These are phyloP conservation scores for Hippoglossus hippoglossus DNA, from an alignment of 2,797 vertebrate species.

Conservation along the genomic window DNA sequence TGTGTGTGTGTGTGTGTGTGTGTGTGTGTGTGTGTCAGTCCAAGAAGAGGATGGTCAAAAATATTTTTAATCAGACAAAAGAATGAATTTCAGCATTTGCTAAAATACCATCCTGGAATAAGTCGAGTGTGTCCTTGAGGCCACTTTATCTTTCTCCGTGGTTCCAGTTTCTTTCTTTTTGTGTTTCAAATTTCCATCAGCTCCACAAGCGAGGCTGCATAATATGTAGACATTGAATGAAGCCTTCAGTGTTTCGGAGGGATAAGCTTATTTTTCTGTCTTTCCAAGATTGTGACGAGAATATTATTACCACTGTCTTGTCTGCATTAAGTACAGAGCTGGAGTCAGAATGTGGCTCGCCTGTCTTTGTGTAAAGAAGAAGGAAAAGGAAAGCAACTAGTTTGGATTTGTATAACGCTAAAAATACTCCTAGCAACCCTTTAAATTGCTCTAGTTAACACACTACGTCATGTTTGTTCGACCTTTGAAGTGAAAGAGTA, in stretches of 20 bases:
- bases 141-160: background rate
- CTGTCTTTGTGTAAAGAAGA: too few relatives aligned
- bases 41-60: background rate
- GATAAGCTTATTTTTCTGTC: background rate
- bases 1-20: background rate
- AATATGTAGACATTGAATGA: background rate
- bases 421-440: background rate
- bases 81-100: conserved; percentile 2
- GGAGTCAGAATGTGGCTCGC: background rate
- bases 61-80: background rate
- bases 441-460: background rate
- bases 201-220: background rate
- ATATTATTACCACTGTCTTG: background rate
- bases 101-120: conserved; percentile 15
- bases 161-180: conserved; percentile 1
- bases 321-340: conserved; percentile 1
- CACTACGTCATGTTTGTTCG: background rate
- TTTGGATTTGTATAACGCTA: background rate
- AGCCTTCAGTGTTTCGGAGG: background rate
- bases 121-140: conserved; percentile 1
- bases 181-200: background rate
- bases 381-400: background rate
- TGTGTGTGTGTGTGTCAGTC: background rate
- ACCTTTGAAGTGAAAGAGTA: background rate
- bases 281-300: background rate